Evolutionary conservation across 2,797 vertebrate genomes (phyloP).

Genomic region (Tolypeutes matacus): DNA sequence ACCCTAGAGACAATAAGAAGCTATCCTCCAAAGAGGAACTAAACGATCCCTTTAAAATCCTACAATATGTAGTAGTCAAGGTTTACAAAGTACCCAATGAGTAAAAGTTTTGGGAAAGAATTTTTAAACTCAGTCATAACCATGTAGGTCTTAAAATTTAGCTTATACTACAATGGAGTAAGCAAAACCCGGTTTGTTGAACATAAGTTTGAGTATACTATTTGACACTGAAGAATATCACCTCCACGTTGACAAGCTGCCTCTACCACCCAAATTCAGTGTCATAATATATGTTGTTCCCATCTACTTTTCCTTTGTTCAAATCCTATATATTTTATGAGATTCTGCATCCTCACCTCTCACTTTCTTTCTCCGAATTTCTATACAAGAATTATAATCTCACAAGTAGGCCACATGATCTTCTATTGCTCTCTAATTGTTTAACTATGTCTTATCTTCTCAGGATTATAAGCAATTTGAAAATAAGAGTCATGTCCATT

Average conservation of each 20-base stretch:
- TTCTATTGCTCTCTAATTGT: neutral
- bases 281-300: neutral
- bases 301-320: neutral
- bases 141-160: neutral
- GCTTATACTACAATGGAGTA: neutral
- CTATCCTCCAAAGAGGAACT: conserved; percentile 29
- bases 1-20: conserved; percentile 45
- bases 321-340: neutral
- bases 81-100: conserved; percentile 17
- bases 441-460: neutral
- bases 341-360: neutral
- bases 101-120: conserved; percentile 27
- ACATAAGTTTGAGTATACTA: neutral
- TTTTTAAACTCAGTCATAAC: conserved; percentile 28
- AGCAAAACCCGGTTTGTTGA: neutral
- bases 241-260: neutral
- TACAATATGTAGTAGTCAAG: neutral
- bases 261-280: neutral
- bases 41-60: conserved; percentile 50
- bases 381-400: neutral
- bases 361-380: neutral
- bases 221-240: neutral
- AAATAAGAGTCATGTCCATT: neutral
- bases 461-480: neutral
- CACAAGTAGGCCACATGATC: neutral